A percentile compares a stretch with the other conserved stretches of the same genome.
phyloP scores from a whole-genome alignment of 2,113 vertebrate genomes.

The Carassius gibelio region DNA sequence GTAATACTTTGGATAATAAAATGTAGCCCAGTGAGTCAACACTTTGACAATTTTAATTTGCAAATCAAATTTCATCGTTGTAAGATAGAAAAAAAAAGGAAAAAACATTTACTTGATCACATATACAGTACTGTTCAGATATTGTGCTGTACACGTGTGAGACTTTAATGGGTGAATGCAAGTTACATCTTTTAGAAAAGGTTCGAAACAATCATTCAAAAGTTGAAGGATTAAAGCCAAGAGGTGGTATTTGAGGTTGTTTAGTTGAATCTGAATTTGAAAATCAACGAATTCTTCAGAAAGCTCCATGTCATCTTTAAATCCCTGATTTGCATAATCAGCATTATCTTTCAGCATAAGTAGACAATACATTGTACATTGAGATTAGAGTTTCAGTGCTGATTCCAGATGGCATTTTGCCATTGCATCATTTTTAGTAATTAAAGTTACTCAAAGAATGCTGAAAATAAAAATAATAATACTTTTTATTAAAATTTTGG shows the following conservation, averaged over 20 bases:
- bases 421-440: too few species aligned
- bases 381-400: conserved; percentile 6
- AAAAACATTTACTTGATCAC: neutral
- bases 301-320: neutral
- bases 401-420: neutral
- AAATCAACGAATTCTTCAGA: neutral
- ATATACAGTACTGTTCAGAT: neutral
- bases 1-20: neutral
- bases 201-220: too few species aligned
- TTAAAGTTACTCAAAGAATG: neutral
- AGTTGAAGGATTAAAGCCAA: neutral
- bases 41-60: neutral
- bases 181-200: neutral
- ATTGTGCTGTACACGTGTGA: neutral
- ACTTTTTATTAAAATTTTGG: neutral
- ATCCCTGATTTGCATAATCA: conserved; percentile 17
- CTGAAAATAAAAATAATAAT: neutral
- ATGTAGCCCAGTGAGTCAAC: neutral
- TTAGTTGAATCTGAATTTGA: neutral
- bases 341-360: neutral
- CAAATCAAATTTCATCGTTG: conserved; percentile 1
- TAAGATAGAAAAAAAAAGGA: neutral
- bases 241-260: neutral
- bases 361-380: neutral
- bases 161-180: neutral